Evolutionary conservation across 2,113 vertebrate genomes (phyloP), one percentile per base, ranked within the genome.

Genomic region (Gasterosteus aculeatus): DNA sequence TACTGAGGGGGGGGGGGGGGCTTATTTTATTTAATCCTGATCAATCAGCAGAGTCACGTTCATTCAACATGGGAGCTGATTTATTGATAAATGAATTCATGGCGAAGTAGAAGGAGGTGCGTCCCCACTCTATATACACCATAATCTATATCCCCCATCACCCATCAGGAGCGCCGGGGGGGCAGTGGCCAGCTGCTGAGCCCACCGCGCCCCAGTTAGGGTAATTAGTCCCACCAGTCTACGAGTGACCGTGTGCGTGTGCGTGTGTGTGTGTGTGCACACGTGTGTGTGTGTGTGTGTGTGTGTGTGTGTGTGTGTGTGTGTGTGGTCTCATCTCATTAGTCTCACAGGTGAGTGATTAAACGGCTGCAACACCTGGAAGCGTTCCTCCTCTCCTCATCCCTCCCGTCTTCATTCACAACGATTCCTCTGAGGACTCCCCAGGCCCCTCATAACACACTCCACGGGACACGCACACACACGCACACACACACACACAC

Each of bases 171-270:
- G 22, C 8, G 4, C 38, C n/a, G 54, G 41, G 22, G 66, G 51
- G 68, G 63, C 41, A 14, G 70, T 63, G 15, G 72, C 72, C 80
- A 67, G 77, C 72, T 85, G 74, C 22, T 26, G 22, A 1, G 22
- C 22, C 22, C 22, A 26, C 22, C 22, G 22, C 22, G 22, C 22
- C 22, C 22, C 22, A 26, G 22, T 26, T 26, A 26, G 39, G 79
- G 70, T 92, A 91, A 90, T 93, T 93, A 89, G 85, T 91, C 90
- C 87, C 92, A 82, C 62, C 77, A 76, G 83, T 78, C 38, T 66
- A 42, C 3, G 49, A 18, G 75, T 33, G n/a, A 19, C 7, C 63
- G 58, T 68, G 72, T 2, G 10, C 31, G 47, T 67, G 26, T 46
- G 66, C 31, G 7, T 15, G 33, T 61, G 49, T 41, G 2, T 5